Conservation (phyloP, 1,140 invertebrate genomes). For the Philopotamus ludificatus region DNA sequence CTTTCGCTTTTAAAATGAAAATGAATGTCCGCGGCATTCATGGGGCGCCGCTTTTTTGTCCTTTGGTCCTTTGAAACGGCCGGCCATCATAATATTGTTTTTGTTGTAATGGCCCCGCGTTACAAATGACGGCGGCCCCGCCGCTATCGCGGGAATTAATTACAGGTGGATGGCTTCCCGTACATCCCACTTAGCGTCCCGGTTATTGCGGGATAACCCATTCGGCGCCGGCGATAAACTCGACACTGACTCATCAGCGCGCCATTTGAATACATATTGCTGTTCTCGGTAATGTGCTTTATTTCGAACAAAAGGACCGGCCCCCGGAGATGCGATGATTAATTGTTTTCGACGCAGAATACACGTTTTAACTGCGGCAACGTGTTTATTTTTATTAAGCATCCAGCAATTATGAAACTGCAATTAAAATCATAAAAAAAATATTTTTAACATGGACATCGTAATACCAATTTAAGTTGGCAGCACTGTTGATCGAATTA, state of each 20-base stretch:
- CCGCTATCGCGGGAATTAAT: conserved; percentile 18
- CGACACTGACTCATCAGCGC: conserved; percentile 1
- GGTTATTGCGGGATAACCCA: background rate
- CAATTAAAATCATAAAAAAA: no score
- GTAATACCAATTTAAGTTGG: no score
- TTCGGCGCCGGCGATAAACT: background rate
- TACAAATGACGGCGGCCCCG: conserved; percentile 7
- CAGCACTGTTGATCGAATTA: no score
- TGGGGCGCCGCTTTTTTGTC: background rate
- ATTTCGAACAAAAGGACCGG: no score
- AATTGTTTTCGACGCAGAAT: no score
- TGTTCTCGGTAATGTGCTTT: background rate
- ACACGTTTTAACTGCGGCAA: no score
- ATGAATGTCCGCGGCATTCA: background rate
- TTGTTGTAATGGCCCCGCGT: conserved; percentile 3
- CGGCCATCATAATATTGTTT: conserved; percentile 7
- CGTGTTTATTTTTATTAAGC: no score
- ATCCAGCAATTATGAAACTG: no score
- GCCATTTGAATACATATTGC: background rate
- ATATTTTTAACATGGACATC: no score
- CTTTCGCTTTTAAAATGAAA: background rate
- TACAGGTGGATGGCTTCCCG: conserved; percentile 9
- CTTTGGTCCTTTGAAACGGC: background rate
- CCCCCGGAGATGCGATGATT: no score
- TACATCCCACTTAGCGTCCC: background rate